Evolutionary conservation across 2,888 invertebrate species (phyloP), one percentile per base, ranked within the genome.

Genomic region (Myopa testacea): DNA sequence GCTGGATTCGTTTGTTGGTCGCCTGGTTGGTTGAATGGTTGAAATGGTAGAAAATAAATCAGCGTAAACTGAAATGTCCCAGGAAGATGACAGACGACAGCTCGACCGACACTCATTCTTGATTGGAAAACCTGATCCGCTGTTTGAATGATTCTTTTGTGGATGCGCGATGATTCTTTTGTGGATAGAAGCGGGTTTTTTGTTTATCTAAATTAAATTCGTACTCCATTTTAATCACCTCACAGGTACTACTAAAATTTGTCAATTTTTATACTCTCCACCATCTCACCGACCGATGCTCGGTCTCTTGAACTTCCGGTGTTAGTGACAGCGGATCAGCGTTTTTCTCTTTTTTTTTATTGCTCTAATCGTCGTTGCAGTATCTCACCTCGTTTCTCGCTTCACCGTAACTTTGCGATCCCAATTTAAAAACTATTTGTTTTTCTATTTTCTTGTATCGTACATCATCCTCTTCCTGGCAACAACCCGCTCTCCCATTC

Each of bases 371-470:
- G 50, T 50, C 50, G 34, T 1, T 63, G 7, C 26, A 34, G 4
- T 63, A 5, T 26, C 26, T 19, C 10, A 63, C 34, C 34, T 19
- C 16, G 26, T 10, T 10, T 26, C 62, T 26, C 62, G 26, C n/a
- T 3, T 5, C 1, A 16, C 55, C 58, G 16, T 38, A 26, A 37
- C 16, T 38, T 16, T 40, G 14, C 58, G 58, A n/a, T 34, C 10
- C 38, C 37, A 68, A n/a, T 68, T 68, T 26, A 69, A 69, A 71
- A 58, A 58, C 71, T 71, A 71, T 55, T 58, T 58, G 55, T 73
- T 0, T n/a, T 19, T 40, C 26, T 45, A 16, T 72, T 60, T 37
- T 38, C 26, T 19, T 16, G 8, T 72, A 16, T 8, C 34, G 14
- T 63, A 26, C 55, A 55, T 55, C 50, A 34, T 55, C 70, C 19